Evolutionary conservation across 2,797 vertebrate species (phyloP), one percentile per base, ranked within the genome.

Genomic region (Paratrypauchen microcephalus): DNA sequence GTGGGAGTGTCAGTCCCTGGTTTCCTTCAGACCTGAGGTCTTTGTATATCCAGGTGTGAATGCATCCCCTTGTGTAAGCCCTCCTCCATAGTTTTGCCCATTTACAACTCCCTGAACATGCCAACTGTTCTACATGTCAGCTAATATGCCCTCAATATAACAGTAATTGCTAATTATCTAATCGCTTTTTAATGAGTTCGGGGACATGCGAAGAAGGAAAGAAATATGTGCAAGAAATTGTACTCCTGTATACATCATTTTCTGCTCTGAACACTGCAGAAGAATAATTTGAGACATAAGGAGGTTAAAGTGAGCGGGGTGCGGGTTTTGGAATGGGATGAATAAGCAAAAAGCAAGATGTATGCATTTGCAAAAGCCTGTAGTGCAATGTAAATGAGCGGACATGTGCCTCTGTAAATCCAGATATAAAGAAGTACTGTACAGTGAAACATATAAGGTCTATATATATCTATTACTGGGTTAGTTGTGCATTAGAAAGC

Each of bases 121-220:
- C 71, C 52, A 39, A 81, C 86, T 87, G 89, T 84, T 92, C 90
- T 81, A 91, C 91, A 90, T 91, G 92, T 90, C 89, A 91, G 90
- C 86, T 89, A 86, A 92, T 92, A 87, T 90, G 89, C 84, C 90
- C 91, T 92, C 89, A 90, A 93, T 92, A 88, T 78, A 90, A 87
- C 86, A 80, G 86, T 90, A 92, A 91, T 90, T 90, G 89, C 90
- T 90, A 87, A 91, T 91, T 89, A 91, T 91, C 90, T 91, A 88
- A 92, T 91, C 86, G 84, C 83, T 77, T 89, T 91, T 92, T 93
- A 92, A 93, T 93, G 92, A 93, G 90, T 92, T 92, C 78, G 74
- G 86, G 89, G 90, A 89, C 72, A 69, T 21, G 69, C 65, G 70
- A 80, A 58, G 58, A 70, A 54, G 64, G 54, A 77, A 75, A 72